Evolutionary conservation across 2,113 vertebrate species (phyloP).

Genomic region (Cinclus cinclus): DNA sequence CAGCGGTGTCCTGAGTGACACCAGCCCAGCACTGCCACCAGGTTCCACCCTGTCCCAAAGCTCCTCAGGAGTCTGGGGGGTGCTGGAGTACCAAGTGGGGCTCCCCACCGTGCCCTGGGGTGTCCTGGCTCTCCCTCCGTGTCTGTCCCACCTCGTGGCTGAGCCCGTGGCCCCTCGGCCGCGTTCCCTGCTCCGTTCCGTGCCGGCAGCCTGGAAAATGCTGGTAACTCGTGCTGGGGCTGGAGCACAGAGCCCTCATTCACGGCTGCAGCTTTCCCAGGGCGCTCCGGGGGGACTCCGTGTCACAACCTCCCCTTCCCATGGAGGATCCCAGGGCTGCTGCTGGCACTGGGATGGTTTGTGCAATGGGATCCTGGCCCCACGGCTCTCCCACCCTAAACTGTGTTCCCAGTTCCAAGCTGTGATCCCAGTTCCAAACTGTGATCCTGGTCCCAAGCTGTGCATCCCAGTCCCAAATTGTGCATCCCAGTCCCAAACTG

Average conservation of each 20-base stretch:
- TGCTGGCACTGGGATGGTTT: not conserved
- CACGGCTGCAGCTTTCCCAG: not conserved
- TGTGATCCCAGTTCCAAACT: no score
- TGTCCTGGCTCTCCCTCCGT: not conserved
- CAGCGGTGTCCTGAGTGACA: not conserved
- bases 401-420: rapidly evolving
- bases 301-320: not conserved
- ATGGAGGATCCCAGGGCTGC: not conserved
- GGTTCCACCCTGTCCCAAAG: not conserved
- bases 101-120: rapidly evolving
- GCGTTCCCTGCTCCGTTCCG: not conserved
- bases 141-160: not conserved
- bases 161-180: not conserved
- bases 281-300: not conserved
- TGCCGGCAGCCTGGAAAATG: not conserved
- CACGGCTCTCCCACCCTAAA: rapidly evolving
- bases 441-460: not conserved
- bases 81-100: rapidly evolving
- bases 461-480: not conserved
- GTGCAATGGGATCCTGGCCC: not conserved
- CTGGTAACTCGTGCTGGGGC: not conserved
- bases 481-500: not conserved
- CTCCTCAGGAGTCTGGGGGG: rapidly evolving
- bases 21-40: not conserved
- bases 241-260: not conserved